Conservation (phyloP, 2,888 invertebrate species). For the Trimorus sp. region DNA sequence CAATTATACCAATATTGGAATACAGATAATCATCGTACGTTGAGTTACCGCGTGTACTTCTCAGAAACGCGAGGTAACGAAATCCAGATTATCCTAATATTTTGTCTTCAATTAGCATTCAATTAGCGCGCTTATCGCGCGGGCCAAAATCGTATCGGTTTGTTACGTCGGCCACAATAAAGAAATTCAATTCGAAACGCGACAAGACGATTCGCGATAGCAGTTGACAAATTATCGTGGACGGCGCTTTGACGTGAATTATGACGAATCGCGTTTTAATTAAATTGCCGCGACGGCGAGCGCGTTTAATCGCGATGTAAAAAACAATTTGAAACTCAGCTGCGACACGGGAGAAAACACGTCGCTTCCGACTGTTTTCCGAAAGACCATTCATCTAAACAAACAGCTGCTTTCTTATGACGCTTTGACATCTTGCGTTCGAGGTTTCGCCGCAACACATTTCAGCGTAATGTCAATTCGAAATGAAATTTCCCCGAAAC, state of each 20-base stretch:
- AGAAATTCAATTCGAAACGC: slow-evolving; percentile 2
- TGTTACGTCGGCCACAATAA: slow-evolving; percentile 1
- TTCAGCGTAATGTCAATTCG: slow-evolving; percentile 15
- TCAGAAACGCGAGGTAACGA: no score
- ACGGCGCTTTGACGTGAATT: slow-evolving; percentile 16
- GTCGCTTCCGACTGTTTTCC: background rate
- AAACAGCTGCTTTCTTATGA: slow-evolving; percentile 17
- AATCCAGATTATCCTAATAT: background rate
- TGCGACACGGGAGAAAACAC: background rate
- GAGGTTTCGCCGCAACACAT: slow-evolving; percentile 11
- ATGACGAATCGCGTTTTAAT: slow-evolving; percentile 25
- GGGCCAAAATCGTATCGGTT: slow-evolving; percentile 1
- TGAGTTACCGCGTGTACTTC: no score
- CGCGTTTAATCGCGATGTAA: background rate
- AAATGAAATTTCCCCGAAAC: background rate
- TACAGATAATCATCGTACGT: no score
- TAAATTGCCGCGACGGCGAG: slow-evolving; percentile 1
- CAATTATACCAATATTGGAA: no score
- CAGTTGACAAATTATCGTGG: slow-evolving; percentile 13
- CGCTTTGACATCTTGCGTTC: background rate
- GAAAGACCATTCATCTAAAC: slow-evolving; percentile 9
- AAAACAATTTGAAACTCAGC: slow-evolving; percentile 3
- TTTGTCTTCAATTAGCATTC: background rate
- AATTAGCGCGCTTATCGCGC: background rate
- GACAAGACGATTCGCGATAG: slow-evolving; percentile 21